Evolutionary conservation across 2,888 invertebrate genomes (phyloP), one percentile per base, ranked within the genome.

Genomic region (Hypolimnas misippus): DNA sequence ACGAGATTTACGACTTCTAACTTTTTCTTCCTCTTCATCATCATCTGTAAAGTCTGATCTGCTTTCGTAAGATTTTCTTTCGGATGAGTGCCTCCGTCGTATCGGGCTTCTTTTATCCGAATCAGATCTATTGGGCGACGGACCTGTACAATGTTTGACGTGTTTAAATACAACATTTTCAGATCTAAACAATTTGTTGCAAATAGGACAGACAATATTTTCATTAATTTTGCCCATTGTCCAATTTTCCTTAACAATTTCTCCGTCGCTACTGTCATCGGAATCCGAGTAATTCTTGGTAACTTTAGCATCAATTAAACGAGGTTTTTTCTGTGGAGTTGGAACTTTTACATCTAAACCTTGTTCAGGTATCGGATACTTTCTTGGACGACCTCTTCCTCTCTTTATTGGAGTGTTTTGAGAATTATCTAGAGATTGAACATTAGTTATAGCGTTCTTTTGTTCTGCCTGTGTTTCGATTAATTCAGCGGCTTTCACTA

Each of bases 211-310:
- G 17, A 92, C 83, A 46, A 92, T 92, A 65, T 92, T 90, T 72
- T 92, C 92, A 73, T 92, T 90, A 49, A 92, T 92, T 81, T 91
- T 92, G n/a, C 92, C 92, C 90, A 91, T 90, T 1, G 91, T 91
- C 92, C 91, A 92, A 73, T 91, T 91, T 77, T 89, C 90, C 75
- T 80, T 82, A 5, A 89, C 75, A 7, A 86, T 78, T 73, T 77
- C 85, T 31, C 78, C 82, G 19, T 78, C 81, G 59, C 74, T 79
- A 56, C 74, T 77, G 3, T 76, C 74, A 16, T 82, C 79, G 16
- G 81, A 83, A 51, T 86, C 87, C 33, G 81, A 82, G 33, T 77
- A 77, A 42, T 70, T 72, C 70, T 82, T 86, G 17, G 66, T 55
- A 1, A 71, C 63, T 71, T 83, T 84, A 14, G 81, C 76, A 59